Base-by-base conservation (phyloP, 1,140 invertebrate species). In the Drosophila arawakana region DNA sequence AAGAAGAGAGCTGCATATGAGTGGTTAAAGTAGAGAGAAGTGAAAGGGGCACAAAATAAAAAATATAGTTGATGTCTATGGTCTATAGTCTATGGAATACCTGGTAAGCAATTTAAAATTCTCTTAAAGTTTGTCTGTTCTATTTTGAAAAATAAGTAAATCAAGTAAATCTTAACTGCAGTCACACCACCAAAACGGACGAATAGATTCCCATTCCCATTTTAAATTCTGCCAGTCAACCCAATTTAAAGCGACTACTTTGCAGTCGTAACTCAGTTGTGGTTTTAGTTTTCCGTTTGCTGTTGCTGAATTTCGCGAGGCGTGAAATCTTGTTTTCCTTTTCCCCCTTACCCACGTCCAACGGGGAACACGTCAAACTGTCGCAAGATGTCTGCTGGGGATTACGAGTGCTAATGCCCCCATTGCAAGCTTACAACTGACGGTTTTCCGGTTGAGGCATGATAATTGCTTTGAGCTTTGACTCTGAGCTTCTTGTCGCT, bases 401-500 rank as follows among this genome's bases (percentile, higher is more conserved):
- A 52, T 75, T 75, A 70, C 59, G 11, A 39, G 30, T 34, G 41
- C 46, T 71, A 71, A 63, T 58, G 52, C 60, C 15, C 34, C 18
- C 46, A 50, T 43, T 21, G 21, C 44, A 52, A 30, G 70, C 47
- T 43, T 75, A 44, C 13, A 35, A 44, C 66, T 71, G 67, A 63
- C 73, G 71, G 30, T 63, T 63, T 70, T 30, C 35, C 34, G 46
- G 52, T 57, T 62, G 11, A 52, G 43, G 30, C 67, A 58, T 46
- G 59, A 46, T 71, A 75, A 75, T 75, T 75, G 50, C 73, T 62
- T 75, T 46, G 43, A 74, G 58, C 34, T 63, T 54, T 43, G 37
- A 43, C 39, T 30, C 25, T 15, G 37, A 43, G 15, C 47, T 37
- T 1, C 47, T 37, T 2, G 9, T 21, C 37, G 37, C 46, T 52